A percentile compares a stretch with the other conserved stretches of the same genome.
Conservation (phyloP, 2,888 invertebrate genomes). For the Mimumesa dahlbomi region DNA sequence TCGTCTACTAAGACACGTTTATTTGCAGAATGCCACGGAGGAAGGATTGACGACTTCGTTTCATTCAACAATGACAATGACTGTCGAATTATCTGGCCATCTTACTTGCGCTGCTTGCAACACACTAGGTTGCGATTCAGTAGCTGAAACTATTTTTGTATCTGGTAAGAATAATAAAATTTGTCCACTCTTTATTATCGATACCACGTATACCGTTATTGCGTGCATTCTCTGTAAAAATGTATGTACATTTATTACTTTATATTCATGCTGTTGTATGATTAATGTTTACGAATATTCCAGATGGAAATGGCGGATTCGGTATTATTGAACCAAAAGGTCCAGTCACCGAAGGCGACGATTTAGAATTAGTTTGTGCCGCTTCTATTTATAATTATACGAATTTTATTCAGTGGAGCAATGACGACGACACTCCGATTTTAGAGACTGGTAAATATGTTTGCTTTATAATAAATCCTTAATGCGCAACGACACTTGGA, state of each 20-base stretch:
- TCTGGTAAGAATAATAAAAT: conserved; percentile 74
- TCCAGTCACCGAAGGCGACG: conserved; percentile 82
- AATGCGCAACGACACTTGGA: background rate
- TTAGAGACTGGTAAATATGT: conserved; percentile 61
- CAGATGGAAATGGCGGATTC: conserved; percentile 81
- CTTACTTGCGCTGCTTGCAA: conserved; percentile 78
- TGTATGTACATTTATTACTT: no score
- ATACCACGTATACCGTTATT: background rate
- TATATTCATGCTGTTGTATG: no score
- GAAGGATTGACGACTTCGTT: conserved; percentile 1
- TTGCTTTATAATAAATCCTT: no score
- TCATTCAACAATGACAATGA: conserved; percentile 52
- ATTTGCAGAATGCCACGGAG: conserved; percentile 23
- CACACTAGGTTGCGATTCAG: conserved; percentile 67
- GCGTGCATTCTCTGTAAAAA: background rate
- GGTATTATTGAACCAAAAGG: conserved; percentile 73
- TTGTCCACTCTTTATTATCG: background rate
- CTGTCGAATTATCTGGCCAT: conserved; percentile 69
- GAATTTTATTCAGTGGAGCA: conserved; percentile 81
- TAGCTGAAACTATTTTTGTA: conserved; percentile 70
- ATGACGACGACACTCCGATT: conserved; percentile 53
- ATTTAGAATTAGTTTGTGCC: conserved; percentile 83
- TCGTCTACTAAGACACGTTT: background rate
- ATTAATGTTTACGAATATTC: conserved; percentile 35
- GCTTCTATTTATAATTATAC: conserved; percentile 82